phyloP scores from a whole-genome alignment of 1,140 invertebrate species.

The Doryteuthis pealeii region DNA sequence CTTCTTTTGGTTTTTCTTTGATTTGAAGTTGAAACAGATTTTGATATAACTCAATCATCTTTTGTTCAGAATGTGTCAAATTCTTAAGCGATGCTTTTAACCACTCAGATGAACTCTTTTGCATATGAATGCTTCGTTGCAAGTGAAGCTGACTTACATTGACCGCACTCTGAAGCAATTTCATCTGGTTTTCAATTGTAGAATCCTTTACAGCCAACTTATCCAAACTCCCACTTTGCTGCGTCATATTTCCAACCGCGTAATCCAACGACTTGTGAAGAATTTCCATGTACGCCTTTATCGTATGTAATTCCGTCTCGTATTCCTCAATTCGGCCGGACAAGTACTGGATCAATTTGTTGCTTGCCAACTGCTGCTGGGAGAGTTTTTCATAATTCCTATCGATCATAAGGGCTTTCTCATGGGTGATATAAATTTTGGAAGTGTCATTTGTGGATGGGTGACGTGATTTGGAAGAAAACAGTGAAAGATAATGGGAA shows the following conservation, averaged over 20 bases:
- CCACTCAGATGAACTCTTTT: neutral
- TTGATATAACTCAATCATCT: neutral
- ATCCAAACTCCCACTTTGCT: neutral
- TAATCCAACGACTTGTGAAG: neutral
- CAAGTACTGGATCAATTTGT: neutral
- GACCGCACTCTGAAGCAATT: neutral
- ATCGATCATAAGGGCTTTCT: too few relatives aligned
- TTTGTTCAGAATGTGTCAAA: neutral
- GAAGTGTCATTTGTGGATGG: too few relatives aligned
- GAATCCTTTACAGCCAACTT: neutral
- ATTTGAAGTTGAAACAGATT: neutral
- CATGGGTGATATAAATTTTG: too few relatives aligned
- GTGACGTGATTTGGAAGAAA: too few relatives aligned
- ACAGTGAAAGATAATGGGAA: too few relatives aligned
- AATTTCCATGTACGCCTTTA: neutral
- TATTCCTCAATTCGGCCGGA: neutral
- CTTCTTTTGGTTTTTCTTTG: neutral
- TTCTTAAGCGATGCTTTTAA: neutral
- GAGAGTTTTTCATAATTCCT: too few relatives aligned
- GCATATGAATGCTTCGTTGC: neutral
- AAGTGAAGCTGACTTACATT: neutral
- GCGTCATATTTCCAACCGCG: neutral
- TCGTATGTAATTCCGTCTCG: neutral
- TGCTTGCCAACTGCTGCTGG: neutral
- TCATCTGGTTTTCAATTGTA: neutral